A percentile compares a stretch with the other conserved stretches of the same genome.
Evolutionary conservation across 2,888 invertebrate genomes (phyloP).

Genomic region (Polyommatus icarus): DNA sequence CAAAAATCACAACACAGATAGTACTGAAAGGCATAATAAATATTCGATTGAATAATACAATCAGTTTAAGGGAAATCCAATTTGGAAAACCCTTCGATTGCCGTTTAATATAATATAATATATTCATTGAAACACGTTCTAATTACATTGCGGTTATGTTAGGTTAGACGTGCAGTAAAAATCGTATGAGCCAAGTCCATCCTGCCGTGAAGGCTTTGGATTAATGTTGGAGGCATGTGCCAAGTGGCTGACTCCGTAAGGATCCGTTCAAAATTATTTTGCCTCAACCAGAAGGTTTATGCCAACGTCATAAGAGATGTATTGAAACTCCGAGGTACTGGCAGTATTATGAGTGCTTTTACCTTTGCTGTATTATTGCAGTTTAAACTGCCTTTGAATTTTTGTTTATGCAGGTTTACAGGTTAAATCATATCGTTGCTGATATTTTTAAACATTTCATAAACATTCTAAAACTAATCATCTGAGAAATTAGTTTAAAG

Average conservation of each 20-base stretch:
- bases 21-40: not conserved
- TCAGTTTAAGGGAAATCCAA: constrained; percentile 1
- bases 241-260: constrained; percentile 35
- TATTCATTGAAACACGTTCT: constrained; percentile 69
- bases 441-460: not conserved
- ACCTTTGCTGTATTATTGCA: constrained; percentile 18
- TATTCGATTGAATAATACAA: constrained; percentile 24
- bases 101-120: too few relatives aligned
- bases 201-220: constrained; percentile 60
- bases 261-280: not conserved
- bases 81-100: constrained; percentile 43
- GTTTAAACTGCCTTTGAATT: constrained; percentile 7
- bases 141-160: constrained; percentile 52
- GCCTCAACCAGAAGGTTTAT: not conserved
- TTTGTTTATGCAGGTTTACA: constrained; percentile 3
- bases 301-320: not conserved
- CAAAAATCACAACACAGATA: not conserved
- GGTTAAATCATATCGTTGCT: not conserved
- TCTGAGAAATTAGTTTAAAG: too few relatives aligned
- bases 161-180: constrained; percentile 62
- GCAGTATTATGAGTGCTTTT: not conserved
- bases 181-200: constrained; percentile 58
- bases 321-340: not conserved
- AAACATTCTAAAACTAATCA: too few relatives aligned
- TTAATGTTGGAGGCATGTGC: constrained; percentile 49